Percentiles rank a stretch among this genome's conserved stretches.
Conservation (phyloP, 2,797 vertebrate species). For the Malurus splendens region DNA sequence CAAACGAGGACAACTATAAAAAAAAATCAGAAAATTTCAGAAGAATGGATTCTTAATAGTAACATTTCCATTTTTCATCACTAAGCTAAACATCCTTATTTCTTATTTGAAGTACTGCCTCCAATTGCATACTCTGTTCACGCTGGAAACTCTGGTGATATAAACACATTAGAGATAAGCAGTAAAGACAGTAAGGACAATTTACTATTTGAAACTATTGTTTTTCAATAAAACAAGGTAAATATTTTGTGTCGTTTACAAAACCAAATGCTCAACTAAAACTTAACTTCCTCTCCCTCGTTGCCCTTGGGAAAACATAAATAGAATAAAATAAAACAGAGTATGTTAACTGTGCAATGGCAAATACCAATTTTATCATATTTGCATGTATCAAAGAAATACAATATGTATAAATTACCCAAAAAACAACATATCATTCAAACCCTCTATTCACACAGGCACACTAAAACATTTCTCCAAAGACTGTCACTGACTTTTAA, state of each 20-base stretch:
- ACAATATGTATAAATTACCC: neutral
- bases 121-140: neutral
- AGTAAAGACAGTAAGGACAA: neutral
- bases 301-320: neutral
- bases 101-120: slow-evolving; percentile 33
- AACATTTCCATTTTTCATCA: slow-evolving; percentile 30
- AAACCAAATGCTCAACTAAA: neutral
- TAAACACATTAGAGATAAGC: neutral
- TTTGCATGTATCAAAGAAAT: neutral
- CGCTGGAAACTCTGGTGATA: neutral
- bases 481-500: neutral
- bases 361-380: neutral
- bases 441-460: neutral
- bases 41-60: neutral
- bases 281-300: neutral
- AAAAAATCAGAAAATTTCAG: slow-evolving; percentile 3
- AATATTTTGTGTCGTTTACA: neutral
- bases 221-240: neutral
- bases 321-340: neutral
- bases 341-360: neutral
- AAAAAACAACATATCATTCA: neutral
- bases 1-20: neutral
- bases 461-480: neutral
- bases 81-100: slow-evolving; percentile 22
- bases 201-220: neutral